These are phyloP conservation scores for Allochrocebus solatus DNA, from an alignment of 2,797 vertebrate genomes.

Conservation along the genomic window DNA sequence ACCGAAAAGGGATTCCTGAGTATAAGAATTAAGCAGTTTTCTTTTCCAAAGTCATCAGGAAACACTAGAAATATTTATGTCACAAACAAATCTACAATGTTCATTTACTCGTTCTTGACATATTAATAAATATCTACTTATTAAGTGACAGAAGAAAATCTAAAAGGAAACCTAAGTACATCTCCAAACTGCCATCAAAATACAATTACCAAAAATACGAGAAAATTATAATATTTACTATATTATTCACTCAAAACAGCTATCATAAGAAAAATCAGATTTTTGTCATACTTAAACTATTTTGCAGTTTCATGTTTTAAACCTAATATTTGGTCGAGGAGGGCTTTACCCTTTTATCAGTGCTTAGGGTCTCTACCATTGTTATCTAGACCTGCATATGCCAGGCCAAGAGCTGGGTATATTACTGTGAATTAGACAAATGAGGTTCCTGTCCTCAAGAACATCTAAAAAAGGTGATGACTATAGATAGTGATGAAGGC, in stretches of 20 bases:
- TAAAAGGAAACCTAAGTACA: background rate
- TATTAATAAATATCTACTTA: background rate
- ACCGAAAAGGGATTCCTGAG: background rate
- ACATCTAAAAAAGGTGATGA: background rate
- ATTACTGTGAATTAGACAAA: background rate
- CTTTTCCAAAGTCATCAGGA: background rate
- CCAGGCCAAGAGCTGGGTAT: background rate
- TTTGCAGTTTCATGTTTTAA: background rate
- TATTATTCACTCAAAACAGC: background rate
- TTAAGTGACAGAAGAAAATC: background rate
- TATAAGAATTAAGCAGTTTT: background rate
- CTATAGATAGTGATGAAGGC: background rate
- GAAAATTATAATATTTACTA: background rate
- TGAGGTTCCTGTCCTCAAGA: background rate
- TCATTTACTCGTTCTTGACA: background rate
- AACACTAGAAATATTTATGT: background rate
- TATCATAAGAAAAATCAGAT: background rate
- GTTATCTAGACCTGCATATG: background rate
- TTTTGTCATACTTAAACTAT: background rate
- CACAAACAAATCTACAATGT: background rate
- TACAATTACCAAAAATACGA: background rate
- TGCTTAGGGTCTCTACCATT: background rate
- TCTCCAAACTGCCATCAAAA: background rate
- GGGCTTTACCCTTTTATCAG: background rate
- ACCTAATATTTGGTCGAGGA: background rate